Evolutionary conservation across 2,113 vertebrate genomes (phyloP).

Genomic region (Sialia sialis): DNA sequence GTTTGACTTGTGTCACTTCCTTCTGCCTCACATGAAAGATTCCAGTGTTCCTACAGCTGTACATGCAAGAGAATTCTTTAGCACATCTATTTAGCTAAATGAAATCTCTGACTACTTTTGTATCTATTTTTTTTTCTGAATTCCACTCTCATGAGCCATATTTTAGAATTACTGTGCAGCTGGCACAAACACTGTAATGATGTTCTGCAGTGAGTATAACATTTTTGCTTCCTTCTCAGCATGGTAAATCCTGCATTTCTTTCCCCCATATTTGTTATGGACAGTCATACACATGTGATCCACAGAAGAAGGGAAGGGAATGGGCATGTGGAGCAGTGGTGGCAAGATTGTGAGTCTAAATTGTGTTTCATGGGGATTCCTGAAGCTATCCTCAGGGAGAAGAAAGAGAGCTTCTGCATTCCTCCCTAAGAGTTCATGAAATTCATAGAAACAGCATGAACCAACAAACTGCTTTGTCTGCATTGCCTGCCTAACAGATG

Average conservation of each 20-base stretch:
- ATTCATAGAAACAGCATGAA: neutral
- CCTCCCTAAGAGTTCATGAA: neutral
- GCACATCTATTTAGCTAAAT: neutral
- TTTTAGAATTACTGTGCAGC: neutral
- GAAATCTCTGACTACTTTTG: neutral
- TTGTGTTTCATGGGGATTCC: neutral
- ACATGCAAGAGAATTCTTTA: neutral
- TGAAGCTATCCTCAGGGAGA: neutral
- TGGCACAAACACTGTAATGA: neutral
- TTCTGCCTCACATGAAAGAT: neutral
- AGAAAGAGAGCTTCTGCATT: neutral
- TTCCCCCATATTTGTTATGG: neutral
- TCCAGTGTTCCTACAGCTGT: neutral
- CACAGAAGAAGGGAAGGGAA: neutral
- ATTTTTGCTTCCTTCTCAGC: neutral
- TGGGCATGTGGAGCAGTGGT: neutral
- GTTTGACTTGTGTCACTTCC: neutral
- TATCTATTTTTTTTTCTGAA: neutral
- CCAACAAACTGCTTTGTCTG: neutral
- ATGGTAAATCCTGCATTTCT: neutral
- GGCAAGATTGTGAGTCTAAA: neutral
- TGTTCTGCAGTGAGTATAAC: neutral
- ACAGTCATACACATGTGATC: neutral
- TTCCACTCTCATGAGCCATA: neutral
- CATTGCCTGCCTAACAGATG: neutral